Base-by-base conservation (phyloP, 53 echinoderm and acorn worm species). In the Crossaster papposus region DNA sequence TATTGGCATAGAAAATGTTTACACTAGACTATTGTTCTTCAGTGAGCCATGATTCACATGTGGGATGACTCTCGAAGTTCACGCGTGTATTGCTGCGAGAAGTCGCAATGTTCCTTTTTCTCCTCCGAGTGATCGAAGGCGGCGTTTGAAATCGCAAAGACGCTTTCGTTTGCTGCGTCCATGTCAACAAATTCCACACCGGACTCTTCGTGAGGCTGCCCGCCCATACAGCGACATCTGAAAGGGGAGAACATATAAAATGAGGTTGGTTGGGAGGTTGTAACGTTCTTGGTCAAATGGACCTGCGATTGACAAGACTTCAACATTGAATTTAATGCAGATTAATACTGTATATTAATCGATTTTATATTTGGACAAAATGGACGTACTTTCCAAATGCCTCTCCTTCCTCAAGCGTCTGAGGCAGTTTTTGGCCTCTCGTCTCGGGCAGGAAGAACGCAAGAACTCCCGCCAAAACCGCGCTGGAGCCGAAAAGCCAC, bases 331-430 rank as follows among this genome's bases (percentile, higher is more conserved):
- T n/a, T n/a, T n/a, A n/a, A n/a, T n/a, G n/a, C n/a, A n/a, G n/a
- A n/a, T n/a, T n/a, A n/a, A n/a, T n/a, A n/a, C n/a, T n/a, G n/a
- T n/a, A n/a, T n/a, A n/a, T n/a, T n/a, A n/a, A n/a, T n/a, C n/a
- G n/a, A n/a, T n/a, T n/a, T n/a, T n/a, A n/a, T n/a, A n/a, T n/a
- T n/a, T n/a, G 13, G 12, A 2, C 20, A 17, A 51, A 4, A n/a
- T 51, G 11, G 10, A 88, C 91, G 52, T 80, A 95, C 93, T 85
- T 91, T 70, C 93, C 93, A 31, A 95, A 89, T 22, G 86, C 52
- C 51, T 95, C 93, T 5, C 91, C 91, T 36, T 95, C 95, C 34
- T 93, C 83, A 23, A 95, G 37, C 29, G 95, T 93, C 77, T 95
- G 93, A 0, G 95, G 95, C 29, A 95, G 88, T 76, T 88, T 91